A percentile compares a stretch with the other conserved stretches of the same genome.
Evolutionary conservation across 2,797 vertebrate genomes (phyloP).

Genomic region (Gastrophryne carolinensis): DNA sequence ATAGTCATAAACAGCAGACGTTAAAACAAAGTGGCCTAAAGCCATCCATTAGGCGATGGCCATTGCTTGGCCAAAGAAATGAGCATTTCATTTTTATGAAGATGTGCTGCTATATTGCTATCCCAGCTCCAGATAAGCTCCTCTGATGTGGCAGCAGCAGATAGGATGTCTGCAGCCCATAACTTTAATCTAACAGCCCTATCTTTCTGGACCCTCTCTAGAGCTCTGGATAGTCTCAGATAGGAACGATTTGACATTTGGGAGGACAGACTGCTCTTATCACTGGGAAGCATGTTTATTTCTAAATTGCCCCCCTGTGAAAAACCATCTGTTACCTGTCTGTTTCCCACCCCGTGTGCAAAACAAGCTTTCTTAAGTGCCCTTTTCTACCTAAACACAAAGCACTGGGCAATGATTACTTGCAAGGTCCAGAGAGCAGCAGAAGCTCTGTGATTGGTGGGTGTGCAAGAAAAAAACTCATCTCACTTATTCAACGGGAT

Average conservation of each 20-base stretch:
- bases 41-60: too few species aligned
- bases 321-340: conserved; percentile 41
- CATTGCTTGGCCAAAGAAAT: too few species aligned
- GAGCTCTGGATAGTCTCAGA: conserved; percentile 41
- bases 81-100: neutral
- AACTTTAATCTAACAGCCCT: conserved; percentile 37
- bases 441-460: too few species aligned
- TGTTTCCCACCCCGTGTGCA: conserved; percentile 27
- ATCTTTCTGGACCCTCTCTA: conserved; percentile 20
- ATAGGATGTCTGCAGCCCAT: conserved; percentile 18
- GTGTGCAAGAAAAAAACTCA: too few species aligned
- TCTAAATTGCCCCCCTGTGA: conserved; percentile 36
- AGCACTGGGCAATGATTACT: too few species aligned
- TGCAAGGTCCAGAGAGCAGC: too few species aligned
- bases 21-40: too few species aligned
- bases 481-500: too few species aligned
- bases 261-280: conserved; percentile 14
- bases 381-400: too few species aligned
- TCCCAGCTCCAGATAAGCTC: conserved; percentile 2
- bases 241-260: conserved; percentile 34
- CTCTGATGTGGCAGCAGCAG: conserved; percentile 9
- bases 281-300: conserved; percentile 42
- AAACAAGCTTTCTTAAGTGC: conserved; percentile 47
- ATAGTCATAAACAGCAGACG: too few species aligned
- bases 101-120: neutral